Conservation (phyloP, 2,888 invertebrate species). For the Folsomia manolachei region DNA sequence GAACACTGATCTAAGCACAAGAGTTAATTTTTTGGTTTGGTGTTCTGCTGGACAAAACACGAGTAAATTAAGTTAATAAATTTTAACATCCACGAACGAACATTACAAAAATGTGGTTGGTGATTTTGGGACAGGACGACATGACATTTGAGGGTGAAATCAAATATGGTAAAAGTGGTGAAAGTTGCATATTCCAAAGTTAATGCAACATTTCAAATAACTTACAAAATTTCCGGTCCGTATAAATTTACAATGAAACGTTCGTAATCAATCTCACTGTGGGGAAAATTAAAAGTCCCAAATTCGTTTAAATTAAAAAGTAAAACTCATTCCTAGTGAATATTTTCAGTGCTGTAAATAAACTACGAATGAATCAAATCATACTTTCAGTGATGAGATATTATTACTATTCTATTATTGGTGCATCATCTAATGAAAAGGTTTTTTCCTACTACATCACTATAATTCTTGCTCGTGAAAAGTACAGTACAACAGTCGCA, state of each 20-base stretch:
- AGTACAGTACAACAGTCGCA: conserved; percentile 12
- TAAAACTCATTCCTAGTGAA: too few relatives aligned
- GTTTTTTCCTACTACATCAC: too few relatives aligned
- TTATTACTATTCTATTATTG: too few relatives aligned
- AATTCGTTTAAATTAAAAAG: not conserved
- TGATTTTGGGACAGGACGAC: not conserved
- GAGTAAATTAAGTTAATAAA: not conserved
- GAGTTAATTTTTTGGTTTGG: not conserved
- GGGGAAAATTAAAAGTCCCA: not conserved
- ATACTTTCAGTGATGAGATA: too few relatives aligned
- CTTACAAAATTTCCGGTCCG: conserved; percentile 53
- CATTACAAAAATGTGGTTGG: not conserved
- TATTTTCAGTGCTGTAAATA: too few relatives aligned
- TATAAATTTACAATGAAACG: conserved; percentile 53
- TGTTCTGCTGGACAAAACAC: not conserved
- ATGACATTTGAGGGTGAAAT: not conserved
- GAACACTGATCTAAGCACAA: not conserved
- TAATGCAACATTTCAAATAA: conserved; percentile 24
- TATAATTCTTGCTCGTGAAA: too few relatives aligned
- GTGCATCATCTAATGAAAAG: too few relatives aligned
- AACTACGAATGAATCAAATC: too few relatives aligned
- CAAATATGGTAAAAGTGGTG: not conserved
- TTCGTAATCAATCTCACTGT: conserved; percentile 52
- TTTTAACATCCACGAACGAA: not conserved
- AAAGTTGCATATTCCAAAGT: not conserved